phyloP scores from a whole-genome alignment of 2,888 invertebrate genomes.

The Drosophila mimica region DNA sequence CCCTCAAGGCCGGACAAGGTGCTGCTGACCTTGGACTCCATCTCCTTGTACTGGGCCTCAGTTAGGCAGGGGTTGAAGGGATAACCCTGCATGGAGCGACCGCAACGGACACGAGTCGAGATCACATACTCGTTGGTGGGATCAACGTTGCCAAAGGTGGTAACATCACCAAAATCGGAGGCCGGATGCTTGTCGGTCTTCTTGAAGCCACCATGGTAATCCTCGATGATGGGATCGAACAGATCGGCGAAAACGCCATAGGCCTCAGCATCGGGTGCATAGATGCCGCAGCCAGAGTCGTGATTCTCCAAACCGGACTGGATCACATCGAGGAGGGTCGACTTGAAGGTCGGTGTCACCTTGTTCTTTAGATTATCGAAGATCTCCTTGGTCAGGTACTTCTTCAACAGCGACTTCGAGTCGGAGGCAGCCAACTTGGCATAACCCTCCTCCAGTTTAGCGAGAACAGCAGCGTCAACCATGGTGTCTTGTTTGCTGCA shows the following conservation, averaged over 20 bases:
- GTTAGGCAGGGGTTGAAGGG: slow-evolving; percentile 99
- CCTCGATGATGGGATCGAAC: slow-evolving; percentile 99
- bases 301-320: slow-evolving; percentile 98
- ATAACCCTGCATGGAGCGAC: slow-evolving; percentile 97
- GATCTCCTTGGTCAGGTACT: slow-evolving; percentile 95
- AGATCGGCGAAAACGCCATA: slow-evolving; percentile 96
- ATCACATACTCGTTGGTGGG: slow-evolving; percentile 95
- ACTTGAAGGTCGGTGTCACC: slow-evolving; percentile 95
- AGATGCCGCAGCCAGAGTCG: slow-evolving; percentile 98
- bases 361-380: slow-evolving; percentile 96
- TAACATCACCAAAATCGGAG: slow-evolving; percentile 97
- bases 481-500: slow-evolving; percentile 91
- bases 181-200: slow-evolving; percentile 97
- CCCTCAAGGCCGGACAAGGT: slow-evolving; percentile 93
- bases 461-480: slow-evolving; percentile 96
- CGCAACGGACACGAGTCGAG: slow-evolving; percentile 98
- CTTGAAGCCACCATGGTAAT: slow-evolving; percentile 98
- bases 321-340: slow-evolving; percentile 96
- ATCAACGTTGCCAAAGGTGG: slow-evolving; percentile 95
- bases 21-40: slow-evolving; percentile 95
- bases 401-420: slow-evolving; percentile 98
- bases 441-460: slow-evolving; percentile 96
- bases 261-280: slow-evolving; percentile 98
- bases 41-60: slow-evolving; percentile 98
- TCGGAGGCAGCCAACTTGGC: slow-evolving; percentile 94